Conservation (phyloP, 2,888 invertebrate genomes). For the Trilocha varians region DNA sequence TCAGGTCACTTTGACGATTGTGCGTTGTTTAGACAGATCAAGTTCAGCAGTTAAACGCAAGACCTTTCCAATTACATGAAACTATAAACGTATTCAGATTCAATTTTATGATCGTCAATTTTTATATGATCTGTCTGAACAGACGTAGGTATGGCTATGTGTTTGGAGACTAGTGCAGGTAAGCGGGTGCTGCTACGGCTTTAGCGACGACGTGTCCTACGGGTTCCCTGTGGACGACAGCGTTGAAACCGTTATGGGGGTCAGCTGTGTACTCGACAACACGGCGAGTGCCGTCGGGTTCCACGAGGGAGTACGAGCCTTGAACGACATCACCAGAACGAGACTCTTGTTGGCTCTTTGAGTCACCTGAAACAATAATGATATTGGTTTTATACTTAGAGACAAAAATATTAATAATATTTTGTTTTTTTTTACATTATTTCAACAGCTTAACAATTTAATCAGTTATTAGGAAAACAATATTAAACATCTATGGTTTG, state of each 20-base stretch:
- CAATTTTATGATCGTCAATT: no score
- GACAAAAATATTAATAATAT: no score
- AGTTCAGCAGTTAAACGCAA: conserved; percentile 12
- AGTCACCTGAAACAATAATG: conserved; percentile 39
- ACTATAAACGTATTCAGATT: no score
- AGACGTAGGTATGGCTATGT: conserved; percentile 4
- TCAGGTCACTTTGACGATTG: conserved; percentile 37
- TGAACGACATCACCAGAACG: conserved; percentile 77
- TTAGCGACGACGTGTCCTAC: conserved; percentile 57
- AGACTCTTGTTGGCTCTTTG: conserved; percentile 64
- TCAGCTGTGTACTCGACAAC: conserved; percentile 78
- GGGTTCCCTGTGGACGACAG: conserved; percentile 77
- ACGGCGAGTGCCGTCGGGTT: conserved; percentile 76
- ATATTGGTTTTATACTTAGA: background rate
- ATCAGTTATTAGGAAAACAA: no score
- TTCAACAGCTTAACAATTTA: no score
- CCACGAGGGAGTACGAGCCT: conserved; percentile 75
- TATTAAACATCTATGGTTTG: background rate
- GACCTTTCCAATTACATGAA: background rate
- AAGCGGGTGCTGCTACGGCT: conserved; percentile 43
- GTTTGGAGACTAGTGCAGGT: conserved; percentile 35
- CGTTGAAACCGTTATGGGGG: conserved; percentile 78
- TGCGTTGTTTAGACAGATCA: conserved; percentile 27
- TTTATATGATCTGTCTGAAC: conserved; percentile 20
- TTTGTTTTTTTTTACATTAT: no score